phyloP scores from a whole-genome alignment of 1,140 invertebrate genomes.

The Drosophila dunni region DNA sequence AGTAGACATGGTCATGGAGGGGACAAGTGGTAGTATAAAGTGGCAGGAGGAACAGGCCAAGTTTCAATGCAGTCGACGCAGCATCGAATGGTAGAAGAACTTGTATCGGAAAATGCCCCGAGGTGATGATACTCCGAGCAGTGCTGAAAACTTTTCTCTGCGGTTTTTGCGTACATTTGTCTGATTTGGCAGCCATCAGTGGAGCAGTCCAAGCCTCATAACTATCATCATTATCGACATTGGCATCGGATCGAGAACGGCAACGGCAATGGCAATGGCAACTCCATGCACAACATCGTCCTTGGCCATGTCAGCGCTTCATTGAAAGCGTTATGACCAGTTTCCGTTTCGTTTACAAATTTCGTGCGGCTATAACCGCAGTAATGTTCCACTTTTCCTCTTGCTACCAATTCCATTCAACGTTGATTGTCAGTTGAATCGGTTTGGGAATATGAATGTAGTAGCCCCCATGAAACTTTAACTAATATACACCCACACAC shows the following conservation, averaged over 20 bases:
- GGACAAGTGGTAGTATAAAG: conserved; percentile 6
- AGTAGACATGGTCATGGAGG: not conserved
- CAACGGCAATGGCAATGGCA: conserved; percentile 3
- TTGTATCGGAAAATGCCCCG: conserved; percentile 54
- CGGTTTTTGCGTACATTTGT: conserved; percentile 81
- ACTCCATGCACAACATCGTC: conserved; percentile 40
- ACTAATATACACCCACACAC: conserved; percentile 39
- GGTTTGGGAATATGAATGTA: conserved; percentile 42
- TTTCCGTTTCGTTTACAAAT: conserved; percentile 82
- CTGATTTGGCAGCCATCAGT: conserved; percentile 77
- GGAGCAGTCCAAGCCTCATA: conserved; percentile 20
- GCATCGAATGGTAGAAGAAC: conserved; percentile 9
- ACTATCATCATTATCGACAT: conserved; percentile 10
- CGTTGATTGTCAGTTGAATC: conserved; percentile 59
- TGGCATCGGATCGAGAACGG: not conserved
- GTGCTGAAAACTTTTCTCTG: conserved; percentile 73
- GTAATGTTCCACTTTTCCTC: conserved; percentile 48
- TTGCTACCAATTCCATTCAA: conserved; percentile 2
- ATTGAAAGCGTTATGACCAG: conserved; percentile 80
- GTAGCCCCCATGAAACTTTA: conserved; percentile 5
- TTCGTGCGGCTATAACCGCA: conserved; percentile 80
- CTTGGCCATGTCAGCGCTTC: conserved; percentile 77
- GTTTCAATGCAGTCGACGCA: conserved; percentile 53
- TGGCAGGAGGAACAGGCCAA: conserved; percentile 54
- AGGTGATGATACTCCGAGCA: conserved; percentile 69